Evolutionary conservation across 2,797 vertebrate genomes (phyloP).

Genomic region (Cryptoblepharus egeriae): DNA sequence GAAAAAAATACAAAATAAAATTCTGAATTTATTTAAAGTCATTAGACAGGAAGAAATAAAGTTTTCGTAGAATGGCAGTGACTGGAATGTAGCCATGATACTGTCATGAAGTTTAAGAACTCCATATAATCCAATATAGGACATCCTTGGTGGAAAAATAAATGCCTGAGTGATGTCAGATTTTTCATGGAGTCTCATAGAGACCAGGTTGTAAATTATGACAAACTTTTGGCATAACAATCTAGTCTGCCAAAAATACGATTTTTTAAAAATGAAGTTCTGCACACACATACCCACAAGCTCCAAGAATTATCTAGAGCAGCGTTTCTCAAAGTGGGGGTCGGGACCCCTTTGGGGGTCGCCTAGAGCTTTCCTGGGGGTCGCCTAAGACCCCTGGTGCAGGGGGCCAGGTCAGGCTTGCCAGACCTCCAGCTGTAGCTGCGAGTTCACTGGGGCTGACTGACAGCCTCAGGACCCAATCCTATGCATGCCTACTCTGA

Average conservation of each 20-base stretch:
- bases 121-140: conserved; percentile 59
- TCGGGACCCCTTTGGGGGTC: too few species aligned
- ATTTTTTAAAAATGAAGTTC: conserved; percentile 29
- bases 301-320: too few species aligned
- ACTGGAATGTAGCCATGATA: conserved; percentile 53
- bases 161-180: conserved; percentile 59
- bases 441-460: too few species aligned
- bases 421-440: too few species aligned
- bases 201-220: conserved; percentile 52
- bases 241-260: conserved; percentile 20
- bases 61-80: conserved; percentile 45
- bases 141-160: conserved; percentile 53
- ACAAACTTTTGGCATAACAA: conserved; percentile 47
- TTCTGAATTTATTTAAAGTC: conserved; percentile 58
- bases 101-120: conserved; percentile 58
- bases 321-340: too few species aligned
- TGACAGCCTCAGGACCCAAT: too few species aligned
- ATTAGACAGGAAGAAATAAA: conserved; percentile 61
- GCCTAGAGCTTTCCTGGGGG: too few species aligned
- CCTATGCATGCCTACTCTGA: too few species aligned
- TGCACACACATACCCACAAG: background rate
- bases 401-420: too few species aligned
- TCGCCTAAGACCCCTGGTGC: too few species aligned
- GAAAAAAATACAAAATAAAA: conserved; percentile 52
- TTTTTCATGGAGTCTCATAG: conserved; percentile 50